Base-by-base conservation (phyloP, 2,113 vertebrate genomes). In the Tachycineta bicolor region DNA sequence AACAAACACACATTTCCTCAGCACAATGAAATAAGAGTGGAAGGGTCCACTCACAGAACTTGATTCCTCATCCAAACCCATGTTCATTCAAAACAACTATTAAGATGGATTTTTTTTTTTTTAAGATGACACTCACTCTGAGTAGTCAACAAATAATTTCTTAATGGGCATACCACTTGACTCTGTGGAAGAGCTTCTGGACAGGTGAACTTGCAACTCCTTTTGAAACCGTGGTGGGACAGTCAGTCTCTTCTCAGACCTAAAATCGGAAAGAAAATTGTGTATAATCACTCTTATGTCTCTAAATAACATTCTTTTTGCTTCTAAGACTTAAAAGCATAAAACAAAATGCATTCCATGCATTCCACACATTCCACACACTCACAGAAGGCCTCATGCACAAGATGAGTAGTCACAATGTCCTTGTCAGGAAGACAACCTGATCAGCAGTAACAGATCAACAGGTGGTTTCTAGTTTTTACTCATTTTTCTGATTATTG, bases 191-290 rank as follows among this genome's bases (percentile, higher is more conserved):
- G 86, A 95, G 37, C 93, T 93, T 92, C 94, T 97, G 74, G 97
- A 96, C 16, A 97, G 87, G 52, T 97, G 97, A 87, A 97, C 97
- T 65, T 97, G 96, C 47, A 96, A 88, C 31, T 98, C 97, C 81
- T 96, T 98, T 69, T 97, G 98, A 89, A 97, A 97, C 37, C 97
- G 94, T 59, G 97, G 96, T 34, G 97, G 96, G 69, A 98, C 89
- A 77, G 97, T 94, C 65, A 93, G 71, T 90, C 96, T 98, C 87
- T 97, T 97, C 55, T 95, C 97, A 96, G 97, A 83, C 76, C 98
- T 98, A 94, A 83, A 78, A 91, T 89, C 52, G 39, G 37, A 80
- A 83, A 87, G 13, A 55, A 78, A 90, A 63, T 43, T 15, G 11
- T 15, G 77, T 63, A 26, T 41, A 67, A 74, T 50, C 8, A 63